A percentile compares a stretch with the other conserved stretches of the same genome.
phyloP scores from a whole-genome alignment of 1,140 invertebrate species.

The Anastatus disparis region DNA sequence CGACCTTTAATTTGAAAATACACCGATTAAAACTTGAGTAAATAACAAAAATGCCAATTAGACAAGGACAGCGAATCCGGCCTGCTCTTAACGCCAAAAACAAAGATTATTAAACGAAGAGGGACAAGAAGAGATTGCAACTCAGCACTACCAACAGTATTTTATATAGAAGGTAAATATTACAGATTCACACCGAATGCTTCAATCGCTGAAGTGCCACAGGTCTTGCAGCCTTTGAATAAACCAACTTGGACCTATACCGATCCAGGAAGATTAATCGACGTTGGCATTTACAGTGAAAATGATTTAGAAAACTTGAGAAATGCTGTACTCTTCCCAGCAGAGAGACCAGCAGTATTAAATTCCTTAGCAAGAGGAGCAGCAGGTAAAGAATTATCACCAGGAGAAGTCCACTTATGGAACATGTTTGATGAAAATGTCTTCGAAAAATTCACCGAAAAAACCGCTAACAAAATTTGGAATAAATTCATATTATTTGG shows the following conservation, averaged over 20 bases:
- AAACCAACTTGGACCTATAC: constrained; percentile 1
- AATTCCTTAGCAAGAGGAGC: neutral
- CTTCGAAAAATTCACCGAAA: neutral
- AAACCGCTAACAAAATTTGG: neutral
- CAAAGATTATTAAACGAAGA: no score
- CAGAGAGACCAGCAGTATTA: neutral
- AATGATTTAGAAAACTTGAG: neutral
- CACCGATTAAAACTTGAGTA: no score
- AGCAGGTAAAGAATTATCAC: neutral
- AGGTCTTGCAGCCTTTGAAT: neutral
- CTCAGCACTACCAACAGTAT: no score
- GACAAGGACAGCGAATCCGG: no score
- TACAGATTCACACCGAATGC: no score
- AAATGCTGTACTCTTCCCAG: neutral
- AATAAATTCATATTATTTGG: neutral
- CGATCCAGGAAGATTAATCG: neutral
- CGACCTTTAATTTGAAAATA: no score
- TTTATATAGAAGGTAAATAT: no score
- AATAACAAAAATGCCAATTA: no score
- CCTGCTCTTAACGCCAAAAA: no score
- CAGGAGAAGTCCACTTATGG: neutral
- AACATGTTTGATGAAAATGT: neutral
- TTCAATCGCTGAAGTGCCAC: no score
- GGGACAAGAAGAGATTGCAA: no score
- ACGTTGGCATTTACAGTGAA: neutral